phyloP scores from a whole-genome alignment of 1,140 invertebrate genomes.

The Ceratosolen solmsi region DNA sequence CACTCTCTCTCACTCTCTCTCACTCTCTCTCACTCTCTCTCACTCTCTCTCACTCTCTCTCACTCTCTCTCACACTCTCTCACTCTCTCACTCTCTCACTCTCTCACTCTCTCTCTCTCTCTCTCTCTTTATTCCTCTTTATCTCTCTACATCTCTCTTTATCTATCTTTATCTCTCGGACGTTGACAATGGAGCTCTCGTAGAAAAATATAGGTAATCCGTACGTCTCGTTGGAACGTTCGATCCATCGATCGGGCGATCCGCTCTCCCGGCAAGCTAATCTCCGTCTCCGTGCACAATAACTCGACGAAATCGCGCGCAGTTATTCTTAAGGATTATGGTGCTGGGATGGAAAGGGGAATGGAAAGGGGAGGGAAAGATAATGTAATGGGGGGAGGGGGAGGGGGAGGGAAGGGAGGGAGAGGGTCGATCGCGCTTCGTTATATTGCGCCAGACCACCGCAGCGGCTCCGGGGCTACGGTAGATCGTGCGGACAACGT shows the following conservation, averaged over 20 bases:
- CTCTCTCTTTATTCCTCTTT: no score
- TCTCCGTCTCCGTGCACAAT: not conserved
- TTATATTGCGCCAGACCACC: not conserved
- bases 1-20: no score
- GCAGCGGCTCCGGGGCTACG: not conserved
- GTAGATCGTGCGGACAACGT: not conserved
- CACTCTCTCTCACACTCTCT: no score
- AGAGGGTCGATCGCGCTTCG: not conserved
- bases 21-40: no score
- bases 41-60: no score
- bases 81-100: no score
- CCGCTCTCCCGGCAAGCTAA: not conserved
- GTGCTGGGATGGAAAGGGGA: conserved; percentile 14
- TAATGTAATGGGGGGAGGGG: conserved; percentile 28
- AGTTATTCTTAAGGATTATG: conserved; percentile 60
- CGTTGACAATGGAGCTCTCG: not conserved
- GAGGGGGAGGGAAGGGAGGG: no score
- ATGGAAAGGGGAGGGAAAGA: no score
- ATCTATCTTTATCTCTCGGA: conserved; percentile 10
- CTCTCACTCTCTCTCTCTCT: no score
- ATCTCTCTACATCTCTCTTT: no score
- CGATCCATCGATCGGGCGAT: conserved; percentile 19
- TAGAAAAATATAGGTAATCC: no score
- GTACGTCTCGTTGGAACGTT: no score
- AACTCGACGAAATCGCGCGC: not conserved